These are phyloP conservation scores for Crocallis elinguaria DNA, from an alignment of 2,888 invertebrate species.

Conservation along the genomic window DNA sequence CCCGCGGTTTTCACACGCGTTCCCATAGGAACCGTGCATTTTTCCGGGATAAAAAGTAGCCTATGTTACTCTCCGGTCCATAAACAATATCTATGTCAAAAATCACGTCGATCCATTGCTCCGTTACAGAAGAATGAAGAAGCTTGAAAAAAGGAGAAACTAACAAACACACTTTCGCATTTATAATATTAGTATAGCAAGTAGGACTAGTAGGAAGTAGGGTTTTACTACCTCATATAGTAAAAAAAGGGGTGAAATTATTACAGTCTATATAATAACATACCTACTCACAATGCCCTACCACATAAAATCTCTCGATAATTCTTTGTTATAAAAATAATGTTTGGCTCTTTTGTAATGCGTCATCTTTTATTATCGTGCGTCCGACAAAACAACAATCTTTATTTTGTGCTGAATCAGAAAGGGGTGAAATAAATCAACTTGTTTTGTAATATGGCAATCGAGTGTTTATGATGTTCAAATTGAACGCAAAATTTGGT, in stretches of 20 bases:
- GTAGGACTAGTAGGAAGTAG: too few species aligned
- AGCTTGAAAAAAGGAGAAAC: too few species aligned
- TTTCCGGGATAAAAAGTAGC: too few species aligned
- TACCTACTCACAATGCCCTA: conserved; percentile 11
- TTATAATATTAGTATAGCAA: too few species aligned
- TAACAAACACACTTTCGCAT: too few species aligned
- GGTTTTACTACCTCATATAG: conserved; percentile 9
- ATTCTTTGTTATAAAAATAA: conserved; percentile 30
- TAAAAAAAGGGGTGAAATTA: conserved; percentile 5
- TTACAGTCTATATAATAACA: conserved; percentile 15
- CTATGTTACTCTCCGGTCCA: too few species aligned
- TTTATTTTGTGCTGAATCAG: conserved; percentile 56
- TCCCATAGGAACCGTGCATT: too few species aligned
- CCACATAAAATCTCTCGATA: conserved; percentile 24
- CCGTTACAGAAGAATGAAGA: too few species aligned
- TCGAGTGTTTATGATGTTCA: conserved; percentile 17
- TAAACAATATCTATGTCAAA: too few species aligned
- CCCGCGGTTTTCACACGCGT: too few species aligned
- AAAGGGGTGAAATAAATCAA: conserved; percentile 40
- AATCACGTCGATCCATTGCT: too few species aligned
- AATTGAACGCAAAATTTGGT: conserved; percentile 11
- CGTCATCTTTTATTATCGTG: conserved; percentile 39
- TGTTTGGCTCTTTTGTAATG: conserved; percentile 28
- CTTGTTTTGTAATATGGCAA: conserved; percentile 25
- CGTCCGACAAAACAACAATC: conserved; percentile 37